phyloP scores from a whole-genome alignment of 1,140 invertebrate species.

The Rhyacophila brunnea region DNA sequence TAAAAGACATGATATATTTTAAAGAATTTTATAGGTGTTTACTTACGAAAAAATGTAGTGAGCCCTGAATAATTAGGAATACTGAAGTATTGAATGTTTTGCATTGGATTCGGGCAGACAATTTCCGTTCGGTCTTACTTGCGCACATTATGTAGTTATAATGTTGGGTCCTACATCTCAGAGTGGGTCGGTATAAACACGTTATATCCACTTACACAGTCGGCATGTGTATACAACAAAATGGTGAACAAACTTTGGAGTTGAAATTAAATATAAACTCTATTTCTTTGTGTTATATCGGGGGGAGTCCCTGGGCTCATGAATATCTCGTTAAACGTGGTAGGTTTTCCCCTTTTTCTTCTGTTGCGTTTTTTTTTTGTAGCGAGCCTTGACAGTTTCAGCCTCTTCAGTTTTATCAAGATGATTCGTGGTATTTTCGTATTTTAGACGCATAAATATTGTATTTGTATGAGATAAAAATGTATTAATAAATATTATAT shows the following conservation, averaged over 20 bases:
- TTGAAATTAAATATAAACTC: slow-evolving; percentile 33
- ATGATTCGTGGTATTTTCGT: too few species aligned
- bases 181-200: slow-evolving; percentile 8
- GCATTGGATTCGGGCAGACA: neutral
- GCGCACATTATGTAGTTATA: neutral
- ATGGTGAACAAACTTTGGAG: slow-evolving; percentile 26
- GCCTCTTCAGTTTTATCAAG: neutral
- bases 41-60: too few species aligned
- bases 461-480: too few species aligned
- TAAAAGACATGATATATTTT: too few species aligned
- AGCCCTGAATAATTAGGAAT: too few species aligned
- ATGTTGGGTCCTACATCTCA: neutral
- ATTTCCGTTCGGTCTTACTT: neutral
- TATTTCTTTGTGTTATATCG: slow-evolving; percentile 25
- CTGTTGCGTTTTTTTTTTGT: neutral
- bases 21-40: too few species aligned
- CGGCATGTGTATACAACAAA: slow-evolving; percentile 15
- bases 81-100: neutral
- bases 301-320: slow-evolving; percentile 27
- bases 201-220: slow-evolving; percentile 7
- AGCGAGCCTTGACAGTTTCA: slow-evolving; percentile 10
- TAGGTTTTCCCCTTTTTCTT: slow-evolving; percentile 8
- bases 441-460: too few species aligned
- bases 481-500: too few species aligned
- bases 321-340: slow-evolving; percentile 34